Evolutionary conservation across 2,797 vertebrate species (phyloP).

Genomic region (Cyclopterus lumpus): DNA sequence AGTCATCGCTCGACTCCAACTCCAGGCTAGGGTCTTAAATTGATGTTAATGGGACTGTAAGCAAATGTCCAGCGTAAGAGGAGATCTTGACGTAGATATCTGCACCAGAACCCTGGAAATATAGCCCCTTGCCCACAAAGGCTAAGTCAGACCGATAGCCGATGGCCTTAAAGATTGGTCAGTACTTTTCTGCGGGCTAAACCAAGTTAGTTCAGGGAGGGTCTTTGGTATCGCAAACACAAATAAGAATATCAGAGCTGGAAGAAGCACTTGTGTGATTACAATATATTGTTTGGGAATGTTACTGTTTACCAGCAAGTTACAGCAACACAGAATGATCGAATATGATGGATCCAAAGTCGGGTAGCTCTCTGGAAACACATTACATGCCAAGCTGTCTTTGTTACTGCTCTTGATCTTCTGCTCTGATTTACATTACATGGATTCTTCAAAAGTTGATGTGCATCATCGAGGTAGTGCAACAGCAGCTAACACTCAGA

Average conservation of each 20-base stretch:
- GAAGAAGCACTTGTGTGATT: too few relatives aligned
- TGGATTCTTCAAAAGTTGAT: neutral
- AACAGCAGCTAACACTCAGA: neutral
- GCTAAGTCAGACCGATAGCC: too few relatives aligned
- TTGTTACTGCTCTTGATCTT: neutral
- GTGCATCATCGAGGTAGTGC: neutral
- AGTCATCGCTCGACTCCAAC: neutral
- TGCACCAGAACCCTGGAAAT: too few relatives aligned
- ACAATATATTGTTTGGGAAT: too few relatives aligned
- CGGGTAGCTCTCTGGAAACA: neutral
- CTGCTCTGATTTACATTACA: neutral
- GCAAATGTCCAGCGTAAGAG: neutral
- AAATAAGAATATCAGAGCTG: too few relatives aligned
- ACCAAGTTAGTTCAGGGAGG: too few relatives aligned
- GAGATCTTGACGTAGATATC: neutral
- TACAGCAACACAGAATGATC: neutral
- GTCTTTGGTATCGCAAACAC: too few relatives aligned
- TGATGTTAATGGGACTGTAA: neutral
- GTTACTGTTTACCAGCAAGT: neutral
- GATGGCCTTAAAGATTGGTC: too few relatives aligned
- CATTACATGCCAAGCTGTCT: neutral
- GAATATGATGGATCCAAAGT: neutral
- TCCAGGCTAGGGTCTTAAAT: neutral
- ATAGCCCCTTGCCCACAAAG: too few relatives aligned
- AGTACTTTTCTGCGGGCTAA: too few relatives aligned